Conservation (phyloP, 2,113 vertebrate species). For the Melanerpes aurifrons region DNA sequence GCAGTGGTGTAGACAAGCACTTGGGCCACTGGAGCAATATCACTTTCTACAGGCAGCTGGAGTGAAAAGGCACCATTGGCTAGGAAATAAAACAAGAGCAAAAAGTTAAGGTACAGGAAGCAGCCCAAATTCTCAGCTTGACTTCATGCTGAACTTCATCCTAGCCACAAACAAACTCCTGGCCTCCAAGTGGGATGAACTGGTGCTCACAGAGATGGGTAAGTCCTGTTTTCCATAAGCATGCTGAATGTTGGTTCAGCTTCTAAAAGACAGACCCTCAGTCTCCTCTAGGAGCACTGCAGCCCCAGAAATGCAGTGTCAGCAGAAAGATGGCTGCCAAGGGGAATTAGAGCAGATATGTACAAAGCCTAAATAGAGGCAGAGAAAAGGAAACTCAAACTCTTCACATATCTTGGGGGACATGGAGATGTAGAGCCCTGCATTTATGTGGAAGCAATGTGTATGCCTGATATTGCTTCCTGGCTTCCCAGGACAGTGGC, state of each 20-base stretch:
- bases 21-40: constrained; percentile 82
- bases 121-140: neutral
- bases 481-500: neutral
- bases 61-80: constrained; percentile 75
- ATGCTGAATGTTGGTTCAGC: neutral
- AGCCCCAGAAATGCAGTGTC: neutral
- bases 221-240: neutral
- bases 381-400: neutral
- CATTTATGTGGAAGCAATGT: neutral
- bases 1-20: constrained; percentile 82
- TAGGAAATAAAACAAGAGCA: constrained; percentile 35
- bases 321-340: neutral
- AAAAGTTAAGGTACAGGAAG: neutral
- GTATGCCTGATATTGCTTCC: neutral
- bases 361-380: neutral
- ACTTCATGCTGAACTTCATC: neutral
- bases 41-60: constrained; percentile 47
- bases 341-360: neutral
- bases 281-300: neutral
- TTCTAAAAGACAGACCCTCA: neutral
- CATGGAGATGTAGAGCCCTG: neutral
- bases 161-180: neutral
- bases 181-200: neutral
- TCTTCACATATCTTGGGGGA: neutral
- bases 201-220: neutral